Percentiles rank a stretch among this genome's conserved stretches.
Evolutionary conservation across 2,888 invertebrate genomes (phyloP).

Genomic region (Meiosimyza decipiens): DNA sequence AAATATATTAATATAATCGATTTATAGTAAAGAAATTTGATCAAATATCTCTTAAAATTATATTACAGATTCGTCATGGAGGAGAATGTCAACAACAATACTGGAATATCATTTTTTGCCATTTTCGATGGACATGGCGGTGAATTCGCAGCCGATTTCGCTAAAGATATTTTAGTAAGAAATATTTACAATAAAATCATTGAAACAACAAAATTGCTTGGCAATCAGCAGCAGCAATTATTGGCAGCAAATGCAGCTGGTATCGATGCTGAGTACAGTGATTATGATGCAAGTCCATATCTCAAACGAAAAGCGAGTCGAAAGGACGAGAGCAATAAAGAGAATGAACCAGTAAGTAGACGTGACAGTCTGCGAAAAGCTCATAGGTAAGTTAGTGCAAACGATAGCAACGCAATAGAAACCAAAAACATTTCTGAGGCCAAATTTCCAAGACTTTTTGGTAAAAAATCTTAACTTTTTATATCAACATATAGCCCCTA

Average conservation of each 20-base stretch:
- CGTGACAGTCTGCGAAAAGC: conserved; percentile 63
- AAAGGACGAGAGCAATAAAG: conserved; percentile 60
- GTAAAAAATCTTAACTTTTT: too few species aligned
- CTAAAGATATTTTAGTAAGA: conserved; percentile 86
- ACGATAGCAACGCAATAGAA: too few species aligned
- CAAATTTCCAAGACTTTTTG: too few species aligned
- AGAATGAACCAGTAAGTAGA: conserved; percentile 59
- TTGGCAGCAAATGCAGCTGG: conserved; percentile 40
- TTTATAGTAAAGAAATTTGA: not conserved
- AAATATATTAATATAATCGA: not conserved
- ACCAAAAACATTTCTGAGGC: too few species aligned
- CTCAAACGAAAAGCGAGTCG: conserved; percentile 57
- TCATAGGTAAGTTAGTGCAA: conserved; percentile 52
- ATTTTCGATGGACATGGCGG: conserved; percentile 97
- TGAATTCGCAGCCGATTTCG: conserved; percentile 93
- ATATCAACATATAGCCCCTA: too few species aligned
- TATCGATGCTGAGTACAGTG: conserved; percentile 45
- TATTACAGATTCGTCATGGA: conserved; percentile 78
- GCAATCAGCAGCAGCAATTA: conserved; percentile 68
- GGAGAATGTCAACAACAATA: conserved; percentile 81
- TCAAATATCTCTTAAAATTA: not conserved
- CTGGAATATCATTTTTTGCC: conserved; percentile 88
- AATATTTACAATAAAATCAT: conserved; percentile 81
- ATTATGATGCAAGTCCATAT: conserved; percentile 61
- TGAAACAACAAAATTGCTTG: conserved; percentile 76